Conservation (phyloP, 2,888 invertebrate species). For the Automeris io region DNA sequence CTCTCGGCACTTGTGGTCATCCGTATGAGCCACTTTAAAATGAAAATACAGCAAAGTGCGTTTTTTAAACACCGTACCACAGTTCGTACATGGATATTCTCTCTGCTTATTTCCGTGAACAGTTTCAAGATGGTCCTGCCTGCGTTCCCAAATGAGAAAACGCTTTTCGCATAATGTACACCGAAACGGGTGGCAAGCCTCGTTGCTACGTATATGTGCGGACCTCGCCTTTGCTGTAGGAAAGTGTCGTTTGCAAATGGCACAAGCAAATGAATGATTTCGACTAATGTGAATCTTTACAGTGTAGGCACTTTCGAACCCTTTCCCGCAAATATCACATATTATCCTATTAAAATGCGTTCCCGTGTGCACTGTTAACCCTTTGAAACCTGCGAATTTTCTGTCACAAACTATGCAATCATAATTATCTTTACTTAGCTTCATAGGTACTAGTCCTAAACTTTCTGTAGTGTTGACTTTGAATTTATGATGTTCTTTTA, state of each 20-base stretch:
- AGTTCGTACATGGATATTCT: slow-evolving; percentile 14
- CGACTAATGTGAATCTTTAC: slow-evolving; percentile 28
- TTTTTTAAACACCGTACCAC: slow-evolving; percentile 5
- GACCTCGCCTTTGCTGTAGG: slow-evolving; percentile 19
- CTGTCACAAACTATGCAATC: slow-evolving; percentile 16
- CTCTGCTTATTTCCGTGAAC: slow-evolving; percentile 30
- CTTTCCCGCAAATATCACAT: slow-evolving; percentile 19
- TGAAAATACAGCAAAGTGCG: slow-evolving; percentile 4
- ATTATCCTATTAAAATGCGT: slow-evolving; percentile 16
- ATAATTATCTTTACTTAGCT: slow-evolving; percentile 10
- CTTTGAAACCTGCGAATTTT: slow-evolving; percentile 13
- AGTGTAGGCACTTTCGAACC: slow-evolving; percentile 15
- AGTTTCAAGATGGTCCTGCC: slow-evolving; percentile 28
- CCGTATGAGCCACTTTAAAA: slow-evolving; percentile 6
- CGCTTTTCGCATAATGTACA: slow-evolving; percentile 36
- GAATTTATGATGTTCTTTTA: slow-evolving; percentile 11
- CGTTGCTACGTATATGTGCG: slow-evolving; percentile 32
- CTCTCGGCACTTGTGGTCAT: slow-evolving; percentile 29
- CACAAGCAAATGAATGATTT: slow-evolving; percentile 12
- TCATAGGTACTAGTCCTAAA: slow-evolving; percentile 15
- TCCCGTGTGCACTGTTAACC: slow-evolving; percentile 17
- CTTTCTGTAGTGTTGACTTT: slow-evolving; percentile 11
- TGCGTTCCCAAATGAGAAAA: slow-evolving; percentile 30
- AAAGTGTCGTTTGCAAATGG: slow-evolving; percentile 34
- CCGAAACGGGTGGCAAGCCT: slow-evolving; percentile 35